Evolutionary conservation across 2,888 invertebrate genomes (phyloP).

Genomic region (Drosophila engyochracea): DNA sequence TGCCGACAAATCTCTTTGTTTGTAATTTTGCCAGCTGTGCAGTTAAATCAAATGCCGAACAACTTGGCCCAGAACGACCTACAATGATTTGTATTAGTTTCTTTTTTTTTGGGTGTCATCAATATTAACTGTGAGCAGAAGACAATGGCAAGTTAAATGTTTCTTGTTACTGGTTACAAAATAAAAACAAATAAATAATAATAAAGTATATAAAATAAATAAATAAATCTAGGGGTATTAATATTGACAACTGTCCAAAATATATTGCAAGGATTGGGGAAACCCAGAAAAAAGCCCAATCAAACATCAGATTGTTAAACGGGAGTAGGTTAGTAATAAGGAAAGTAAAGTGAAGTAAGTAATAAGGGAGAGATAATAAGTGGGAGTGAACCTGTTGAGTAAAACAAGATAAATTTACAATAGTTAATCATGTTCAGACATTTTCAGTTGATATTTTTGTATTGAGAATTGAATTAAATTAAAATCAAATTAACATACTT

Average conservation of each 20-base stretch:
- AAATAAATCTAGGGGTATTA: background rate
- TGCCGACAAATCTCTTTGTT: constrained; percentile 61
- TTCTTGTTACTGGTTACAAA: background rate
- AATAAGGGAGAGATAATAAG: background rate
- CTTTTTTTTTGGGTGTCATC: background rate
- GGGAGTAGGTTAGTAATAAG: background rate
- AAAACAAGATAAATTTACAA: background rate
- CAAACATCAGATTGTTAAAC: background rate
- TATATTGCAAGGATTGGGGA: background rate
- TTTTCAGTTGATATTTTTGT: background rate
- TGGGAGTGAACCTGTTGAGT: background rate
- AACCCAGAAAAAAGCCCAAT: background rate
- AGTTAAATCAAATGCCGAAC: constrained; percentile 29
- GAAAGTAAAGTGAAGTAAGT: background rate
- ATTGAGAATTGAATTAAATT: background rate
- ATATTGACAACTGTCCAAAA: background rate
- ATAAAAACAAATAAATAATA: background rate
- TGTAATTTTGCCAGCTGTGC: constrained; percentile 66
- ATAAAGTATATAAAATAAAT: background rate
- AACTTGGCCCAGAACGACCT: constrained; percentile 18
- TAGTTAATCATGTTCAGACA: background rate
- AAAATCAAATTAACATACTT: background rate
- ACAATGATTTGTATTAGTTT: background rate
- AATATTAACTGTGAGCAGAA: constrained; percentile 14
- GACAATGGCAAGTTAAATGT: background rate